phyloP scores from a whole-genome alignment of 53 echinoderm and acorn worm species.

The Paelopatides confundens region DNA sequence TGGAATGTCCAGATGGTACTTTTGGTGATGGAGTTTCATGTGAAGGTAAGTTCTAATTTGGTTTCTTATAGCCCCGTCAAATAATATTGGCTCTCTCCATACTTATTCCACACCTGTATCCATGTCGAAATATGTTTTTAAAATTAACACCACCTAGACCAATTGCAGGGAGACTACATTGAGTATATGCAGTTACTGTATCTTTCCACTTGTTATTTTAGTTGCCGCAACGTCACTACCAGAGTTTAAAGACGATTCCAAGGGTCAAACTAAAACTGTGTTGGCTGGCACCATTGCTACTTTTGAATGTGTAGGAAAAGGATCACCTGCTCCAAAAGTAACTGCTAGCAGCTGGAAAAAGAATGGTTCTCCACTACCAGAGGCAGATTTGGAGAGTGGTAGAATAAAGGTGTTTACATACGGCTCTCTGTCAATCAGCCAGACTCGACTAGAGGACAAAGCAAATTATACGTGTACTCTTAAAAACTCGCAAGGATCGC shows the following conservation, averaged over 20 bases:
- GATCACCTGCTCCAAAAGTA: conserved; percentile 72
- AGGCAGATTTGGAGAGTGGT: conserved; percentile 65
- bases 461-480: conserved; percentile 90
- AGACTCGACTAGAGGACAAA: conserved; percentile 74
- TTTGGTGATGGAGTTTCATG: conserved; percentile 85
- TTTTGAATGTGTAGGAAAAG: conserved; percentile 70
- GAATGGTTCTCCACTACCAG: conserved; percentile 76
- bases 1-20: conserved; percentile 85
- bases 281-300: conserved; percentile 47
- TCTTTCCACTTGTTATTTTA: background rate
- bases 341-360: conserved; percentile 85
- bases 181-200: too few species aligned
- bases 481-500: conserved; percentile 72
- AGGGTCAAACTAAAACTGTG: conserved; percentile 54
- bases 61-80: too few species aligned
- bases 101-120: too few species aligned
- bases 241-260: conserved; percentile 61
- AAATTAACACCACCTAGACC: too few species aligned
- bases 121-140: too few species aligned
- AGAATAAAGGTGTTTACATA: conserved; percentile 62
- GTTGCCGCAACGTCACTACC: conserved; percentile 80
- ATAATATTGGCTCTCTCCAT: too few species aligned
- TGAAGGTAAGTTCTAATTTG: conserved; percentile 73
- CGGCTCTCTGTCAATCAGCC: conserved; percentile 71
- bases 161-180: too few species aligned